Base-by-base conservation (phyloP, 2,888 invertebrate species). In the Acronicta leporina region DNA sequence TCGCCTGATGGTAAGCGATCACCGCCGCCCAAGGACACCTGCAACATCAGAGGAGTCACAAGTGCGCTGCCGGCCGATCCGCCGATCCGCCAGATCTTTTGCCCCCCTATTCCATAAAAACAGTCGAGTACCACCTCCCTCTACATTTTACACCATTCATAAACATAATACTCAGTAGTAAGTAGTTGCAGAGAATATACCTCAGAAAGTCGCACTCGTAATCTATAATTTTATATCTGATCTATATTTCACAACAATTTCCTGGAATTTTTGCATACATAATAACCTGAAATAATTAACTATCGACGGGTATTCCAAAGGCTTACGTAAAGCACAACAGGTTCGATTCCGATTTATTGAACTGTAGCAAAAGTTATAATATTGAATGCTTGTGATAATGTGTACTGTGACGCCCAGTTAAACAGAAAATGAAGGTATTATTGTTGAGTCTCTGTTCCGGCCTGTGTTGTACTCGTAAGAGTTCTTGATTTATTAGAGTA, bases 291-390 rank as follows among this genome's bases (percentile, higher is more conserved):
- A 53, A 41, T 69, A 60, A 60, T 60, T 63, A 55, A 9, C 38
- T 27, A 16, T 20, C 10, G 40, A 72, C 73, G 44, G 6, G 76
- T 67, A 72, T 50, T 27, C 35, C 40, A 13, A 27, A 13, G n/a
- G 15, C 47, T 73, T 73, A 75, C 54, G 58, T 72, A 73, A 72
- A 75, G 27, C 57, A 56, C 52, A 68, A 62, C 63, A 55, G 72
- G 73, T 76, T 68, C 61, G 56, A 63, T 58, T 54, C 60, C 46
- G 49, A 63, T 44, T 58, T 50, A 70, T 27, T 59, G 48, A 53
- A 57, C 49, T 62, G 61, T 49, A 20, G 44, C 44, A 38, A 53
- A 63, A 57, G 13, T 59, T 53, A 59, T 63, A 59, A 63, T 47
- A 35, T 38, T 35, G 10, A 44, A n/a, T 13, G 20, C 41, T 43